Evolutionary conservation across 2,888 invertebrate genomes (phyloP).

Genomic region (Ellobium chinense): DNA sequence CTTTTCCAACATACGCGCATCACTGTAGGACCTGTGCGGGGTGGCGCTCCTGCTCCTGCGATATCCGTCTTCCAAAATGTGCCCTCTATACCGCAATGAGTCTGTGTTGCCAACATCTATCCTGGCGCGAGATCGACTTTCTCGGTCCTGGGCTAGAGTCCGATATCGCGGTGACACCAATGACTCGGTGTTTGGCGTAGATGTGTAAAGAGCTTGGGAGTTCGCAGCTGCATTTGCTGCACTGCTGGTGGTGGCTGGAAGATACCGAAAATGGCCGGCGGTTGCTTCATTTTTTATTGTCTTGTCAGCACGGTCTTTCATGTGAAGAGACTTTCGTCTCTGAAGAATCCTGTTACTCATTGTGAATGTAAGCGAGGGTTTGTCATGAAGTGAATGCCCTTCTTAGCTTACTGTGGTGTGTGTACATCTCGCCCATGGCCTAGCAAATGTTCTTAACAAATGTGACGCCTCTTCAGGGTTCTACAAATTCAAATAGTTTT

Average conservation of each 20-base stretch:
- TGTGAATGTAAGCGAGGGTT: no score
- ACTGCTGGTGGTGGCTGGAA: neutral
- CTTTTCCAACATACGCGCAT: neutral
- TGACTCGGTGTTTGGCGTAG: neutral
- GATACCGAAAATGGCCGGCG: neutral
- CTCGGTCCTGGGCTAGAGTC: neutral
- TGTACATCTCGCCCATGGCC: no score
- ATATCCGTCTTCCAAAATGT: neutral
- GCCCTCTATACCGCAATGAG: neutral
- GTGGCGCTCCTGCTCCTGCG: neutral
- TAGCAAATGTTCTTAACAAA: no score
- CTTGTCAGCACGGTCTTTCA: neutral
- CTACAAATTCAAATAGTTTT: no score
- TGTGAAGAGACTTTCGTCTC: neutral
- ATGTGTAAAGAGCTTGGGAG: neutral
- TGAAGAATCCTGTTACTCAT: neutral
- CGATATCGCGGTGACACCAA: neutral
- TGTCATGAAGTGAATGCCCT: no score
- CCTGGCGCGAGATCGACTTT: conserved; percentile 9
- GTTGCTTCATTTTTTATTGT: neutral
- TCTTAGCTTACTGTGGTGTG: no score
- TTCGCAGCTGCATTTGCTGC: neutral
- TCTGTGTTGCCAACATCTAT: neutral
- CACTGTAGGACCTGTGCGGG: neutral
- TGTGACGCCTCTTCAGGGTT: no score